Base-by-base conservation (phyloP, 1,140 invertebrate genomes). In the Drosophila rufa region DNA sequence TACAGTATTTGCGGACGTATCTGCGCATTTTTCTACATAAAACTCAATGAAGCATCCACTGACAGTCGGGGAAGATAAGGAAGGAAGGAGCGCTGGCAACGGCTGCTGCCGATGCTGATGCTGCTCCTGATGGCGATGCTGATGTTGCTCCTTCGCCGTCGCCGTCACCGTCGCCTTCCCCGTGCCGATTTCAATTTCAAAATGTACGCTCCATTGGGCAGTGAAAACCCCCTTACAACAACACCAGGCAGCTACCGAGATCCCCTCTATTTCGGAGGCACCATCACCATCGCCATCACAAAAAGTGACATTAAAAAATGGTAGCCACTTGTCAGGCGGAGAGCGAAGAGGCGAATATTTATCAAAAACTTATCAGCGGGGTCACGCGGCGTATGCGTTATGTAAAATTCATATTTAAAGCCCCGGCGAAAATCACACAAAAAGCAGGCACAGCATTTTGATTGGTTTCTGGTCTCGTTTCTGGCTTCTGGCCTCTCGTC, bases 301-400 rank as follows among this genome's bases (percentile, higher is more conserved):
- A 78, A 87, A 87, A 89, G 83, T 89, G 83, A 89, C 83, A 87
- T 89, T 87, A 89, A 87, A 87, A 87, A 87, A 87, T 87, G 80
- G 67, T 89, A 74, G 79, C 80, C 84, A 87, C 83, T 87, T 87
- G 76, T 87, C 83, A 87, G 82, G 45, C 45, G 45, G 15, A 33
- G 11, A 14, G 22, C 33, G 15, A 36, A 46, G 45, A 30, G 53
- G 30, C 30, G 30, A 70, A 78, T 61, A 79, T 71, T 71, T 79
- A 79, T 79, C 76, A 74, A 69, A 68, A 82, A 80, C 76, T 89
- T 87, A 80, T 89, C 73, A 68, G 56, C 60, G 69, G 76, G 64
- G 55, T 43, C 76, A 83, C 57, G 76, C 70, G 80, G 70, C 80
- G 80, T 83, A 83, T 83, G 65, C 81, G 81, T 74, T 64, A 84